Conservation (phyloP, 1,140 invertebrate genomes). For the Sarcophaga bullata region DNA sequence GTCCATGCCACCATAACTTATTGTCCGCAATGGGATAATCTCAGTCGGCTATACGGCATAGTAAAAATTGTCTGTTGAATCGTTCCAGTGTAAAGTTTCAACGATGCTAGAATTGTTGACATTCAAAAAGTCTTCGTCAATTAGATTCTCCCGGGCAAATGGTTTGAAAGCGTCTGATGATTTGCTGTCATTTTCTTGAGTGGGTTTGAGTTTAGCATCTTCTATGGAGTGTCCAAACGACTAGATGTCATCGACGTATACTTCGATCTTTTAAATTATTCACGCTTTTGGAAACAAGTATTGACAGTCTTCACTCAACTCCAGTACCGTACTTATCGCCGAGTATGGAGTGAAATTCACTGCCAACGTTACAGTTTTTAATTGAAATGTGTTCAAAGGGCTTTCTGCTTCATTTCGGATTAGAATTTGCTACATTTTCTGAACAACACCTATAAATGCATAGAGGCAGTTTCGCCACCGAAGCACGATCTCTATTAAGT, state of each 20-base stretch:
- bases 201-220: neutral
- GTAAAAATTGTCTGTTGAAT: neutral
- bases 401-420: neutral
- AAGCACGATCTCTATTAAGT: neutral
- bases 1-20: conserved; percentile 21
- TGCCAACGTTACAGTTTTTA: conserved; percentile 56
- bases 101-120: neutral
- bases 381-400: conserved; percentile 51
- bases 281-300: neutral
- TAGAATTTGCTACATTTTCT: conserved; percentile 38
- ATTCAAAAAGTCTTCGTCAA: conserved; percentile 14
- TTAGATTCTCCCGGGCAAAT: conserved; percentile 18
- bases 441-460: conserved; percentile 24
- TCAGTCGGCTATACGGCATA: neutral
- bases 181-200: neutral
- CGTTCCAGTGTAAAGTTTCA: conserved; percentile 6
- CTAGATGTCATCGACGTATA: conserved; percentile 36
- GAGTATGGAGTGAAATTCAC: conserved; percentile 44
- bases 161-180: neutral
- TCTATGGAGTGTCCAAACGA: neutral
- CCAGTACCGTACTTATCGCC: conserved; percentile 2
- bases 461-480: too few species aligned
- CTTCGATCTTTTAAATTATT: conserved; percentile 15
- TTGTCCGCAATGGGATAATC: neutral
- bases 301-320: conserved; percentile 19